A percentile compares a stretch with the other conserved stretches of the same genome.
Conservation (phyloP, 2,888 invertebrate species). For the Drosophila flavopinicola region DNA sequence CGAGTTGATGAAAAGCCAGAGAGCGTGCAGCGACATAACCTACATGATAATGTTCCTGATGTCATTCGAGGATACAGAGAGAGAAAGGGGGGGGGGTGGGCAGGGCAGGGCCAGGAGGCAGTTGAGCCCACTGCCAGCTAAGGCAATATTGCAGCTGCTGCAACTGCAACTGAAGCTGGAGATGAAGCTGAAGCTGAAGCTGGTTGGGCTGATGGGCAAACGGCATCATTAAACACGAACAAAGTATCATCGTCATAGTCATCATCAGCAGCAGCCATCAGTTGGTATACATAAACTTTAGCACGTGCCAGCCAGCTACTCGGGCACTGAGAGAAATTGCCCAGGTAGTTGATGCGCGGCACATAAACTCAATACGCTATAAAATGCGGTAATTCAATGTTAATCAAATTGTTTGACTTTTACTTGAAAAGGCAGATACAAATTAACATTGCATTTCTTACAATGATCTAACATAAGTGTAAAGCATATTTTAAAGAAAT, state of each 20-base stretch:
- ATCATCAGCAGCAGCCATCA: slow-evolving; percentile 49
- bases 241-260: slow-evolving; percentile 74
- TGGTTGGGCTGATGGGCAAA: slow-evolving; percentile 63
- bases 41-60: slow-evolving; percentile 69
- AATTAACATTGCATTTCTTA: too few species aligned
- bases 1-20: slow-evolving; percentile 70
- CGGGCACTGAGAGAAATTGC: slow-evolving; percentile 53
- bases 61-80: slow-evolving; percentile 28
- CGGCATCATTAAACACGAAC: slow-evolving; percentile 79
- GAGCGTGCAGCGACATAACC: slow-evolving; percentile 69
- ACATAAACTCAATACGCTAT: slow-evolving; percentile 11
- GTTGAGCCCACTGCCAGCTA: slow-evolving; percentile 41
- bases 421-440: too few species aligned
- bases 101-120: slow-evolving; percentile 1
- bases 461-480: too few species aligned
- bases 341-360: not conserved
- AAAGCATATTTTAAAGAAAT: too few species aligned
- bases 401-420: slow-evolving; percentile 32
- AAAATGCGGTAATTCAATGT: slow-evolving; percentile 21
- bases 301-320: slow-evolving; percentile 64
- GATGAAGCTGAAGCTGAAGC: slow-evolving; percentile 18
- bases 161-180: slow-evolving; percentile 3
- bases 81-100: slow-evolving; percentile 3
- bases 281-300: slow-evolving; percentile 65
- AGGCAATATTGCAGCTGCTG: slow-evolving; percentile 39